Evolutionary conservation across 2,888 invertebrate species (phyloP).

Genomic region (Acanthopleura granulata): DNA sequence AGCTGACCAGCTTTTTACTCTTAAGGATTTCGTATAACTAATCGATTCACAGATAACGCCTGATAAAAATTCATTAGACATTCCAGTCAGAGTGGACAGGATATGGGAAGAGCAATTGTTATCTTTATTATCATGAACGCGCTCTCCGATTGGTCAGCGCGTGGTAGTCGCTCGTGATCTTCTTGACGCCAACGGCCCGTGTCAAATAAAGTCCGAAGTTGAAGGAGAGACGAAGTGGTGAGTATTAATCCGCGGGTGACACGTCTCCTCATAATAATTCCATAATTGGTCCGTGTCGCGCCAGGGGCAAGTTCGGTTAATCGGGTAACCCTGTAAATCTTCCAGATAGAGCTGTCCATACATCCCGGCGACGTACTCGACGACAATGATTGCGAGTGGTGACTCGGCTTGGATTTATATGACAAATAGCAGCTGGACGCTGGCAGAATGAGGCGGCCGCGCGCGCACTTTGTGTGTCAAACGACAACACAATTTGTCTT

Average conservation of each 20-base stretch:
- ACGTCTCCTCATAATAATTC: not conserved
- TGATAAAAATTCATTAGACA: too few species aligned
- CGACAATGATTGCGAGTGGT: too few species aligned
- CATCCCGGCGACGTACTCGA: too few species aligned
- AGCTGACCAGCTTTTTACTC: too few species aligned
- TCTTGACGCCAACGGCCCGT: not conserved
- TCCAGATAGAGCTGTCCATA: not conserved
- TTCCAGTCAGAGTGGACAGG: not conserved
- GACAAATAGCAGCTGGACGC: too few species aligned
- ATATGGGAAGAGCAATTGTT: slow-evolving; percentile 1
- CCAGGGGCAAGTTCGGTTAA: not conserved
- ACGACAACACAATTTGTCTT: too few species aligned
- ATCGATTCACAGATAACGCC: too few species aligned
- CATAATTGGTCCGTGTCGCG: slow-evolving; percentile 12
- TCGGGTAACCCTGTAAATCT: not conserved
- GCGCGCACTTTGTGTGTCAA: too few species aligned
- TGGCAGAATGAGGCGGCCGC: too few species aligned
- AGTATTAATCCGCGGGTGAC: not conserved
- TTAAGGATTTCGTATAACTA: too few species aligned
- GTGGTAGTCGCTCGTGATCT: not conserved
- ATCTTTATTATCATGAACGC: not conserved
- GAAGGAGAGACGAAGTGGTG: not conserved
- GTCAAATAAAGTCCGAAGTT: slow-evolving; percentile 4
- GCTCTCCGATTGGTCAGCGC: not conserved
- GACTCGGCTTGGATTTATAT: too few species aligned